These are phyloP conservation scores for Huso huso DNA, from an alignment of 2,797 vertebrate genomes.

Conservation along the genomic window DNA sequence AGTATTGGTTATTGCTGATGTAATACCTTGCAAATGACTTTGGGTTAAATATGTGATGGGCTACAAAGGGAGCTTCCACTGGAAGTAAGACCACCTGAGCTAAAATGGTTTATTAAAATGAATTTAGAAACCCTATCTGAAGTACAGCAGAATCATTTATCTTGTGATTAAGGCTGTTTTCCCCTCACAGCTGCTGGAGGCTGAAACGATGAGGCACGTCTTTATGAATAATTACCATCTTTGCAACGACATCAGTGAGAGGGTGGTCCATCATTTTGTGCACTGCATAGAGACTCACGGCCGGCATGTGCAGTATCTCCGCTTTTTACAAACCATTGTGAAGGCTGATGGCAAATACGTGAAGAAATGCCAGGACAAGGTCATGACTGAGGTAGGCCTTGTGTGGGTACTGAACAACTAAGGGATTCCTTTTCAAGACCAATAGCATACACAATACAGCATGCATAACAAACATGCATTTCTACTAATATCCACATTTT, in stretches of 20 bases:
- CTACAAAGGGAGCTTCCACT: too few relatives aligned
- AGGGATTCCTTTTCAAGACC: neutral
- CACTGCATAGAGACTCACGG: conserved; percentile 92
- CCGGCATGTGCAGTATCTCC: conserved; percentile 81
- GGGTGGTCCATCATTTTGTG: conserved; percentile 89
- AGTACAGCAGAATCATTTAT: too few relatives aligned
- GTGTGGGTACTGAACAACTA: neutral
- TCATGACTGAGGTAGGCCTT: conserved; percentile 87
- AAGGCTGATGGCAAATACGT: conserved; percentile 91
- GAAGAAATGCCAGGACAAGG: conserved; percentile 97
- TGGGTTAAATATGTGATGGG: too few relatives aligned
- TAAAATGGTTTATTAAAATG: too few relatives aligned
- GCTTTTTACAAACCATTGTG: conserved; percentile 88
- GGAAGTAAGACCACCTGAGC: too few relatives aligned
- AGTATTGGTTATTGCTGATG: too few relatives aligned
- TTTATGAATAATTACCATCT: conserved; percentile 92
- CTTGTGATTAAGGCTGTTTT: neutral
- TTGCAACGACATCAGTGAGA: conserved; percentile 90
- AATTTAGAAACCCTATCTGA: too few relatives aligned
- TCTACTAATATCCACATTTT: neutral
- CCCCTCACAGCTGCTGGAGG: conserved; percentile 76
- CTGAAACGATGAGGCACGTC: conserved; percentile 87
- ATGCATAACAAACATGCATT: neutral
- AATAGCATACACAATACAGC: neutral
- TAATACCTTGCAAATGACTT: too few relatives aligned